Evolutionary conservation across 1,140 invertebrate genomes (phyloP).

Genomic region (Goniozus legneri): DNA sequence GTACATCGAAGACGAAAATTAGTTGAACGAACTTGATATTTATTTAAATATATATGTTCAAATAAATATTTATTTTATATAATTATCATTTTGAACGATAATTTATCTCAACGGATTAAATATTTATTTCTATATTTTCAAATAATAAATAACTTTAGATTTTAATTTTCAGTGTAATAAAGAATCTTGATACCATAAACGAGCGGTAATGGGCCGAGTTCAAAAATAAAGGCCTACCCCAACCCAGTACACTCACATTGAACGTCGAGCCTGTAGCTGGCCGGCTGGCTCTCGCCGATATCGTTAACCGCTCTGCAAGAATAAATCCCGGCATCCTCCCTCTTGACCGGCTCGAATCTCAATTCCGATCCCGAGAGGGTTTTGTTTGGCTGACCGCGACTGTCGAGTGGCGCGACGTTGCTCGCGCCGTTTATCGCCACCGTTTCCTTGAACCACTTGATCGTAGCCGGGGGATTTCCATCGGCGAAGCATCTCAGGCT

Average conservation of each 20-base stretch:
- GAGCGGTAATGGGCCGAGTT: too few relatives aligned
- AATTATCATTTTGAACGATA: too few relatives aligned
- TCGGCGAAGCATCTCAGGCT: slow-evolving; percentile 76
- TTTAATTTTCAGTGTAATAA: too few relatives aligned
- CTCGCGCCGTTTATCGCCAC: slow-evolving; percentile 19
- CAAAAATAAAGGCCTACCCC: too few relatives aligned
- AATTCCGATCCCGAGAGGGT: slow-evolving; percentile 57
- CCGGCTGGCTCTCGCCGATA: slow-evolving; percentile 72
- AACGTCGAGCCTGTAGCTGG: slow-evolving; percentile 77
- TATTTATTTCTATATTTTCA: too few relatives aligned
- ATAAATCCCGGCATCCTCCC: slow-evolving; percentile 70
- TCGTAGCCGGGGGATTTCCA: slow-evolving; percentile 78
- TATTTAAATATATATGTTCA: too few relatives aligned
- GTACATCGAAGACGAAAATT: too few relatives aligned
- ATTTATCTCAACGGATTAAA: too few relatives aligned
- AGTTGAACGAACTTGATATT: too few relatives aligned
- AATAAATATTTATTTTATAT: too few relatives aligned
- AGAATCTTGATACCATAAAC: too few relatives aligned
- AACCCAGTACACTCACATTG: slow-evolving; percentile 68
- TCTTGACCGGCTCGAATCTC: slow-evolving; percentile 65
- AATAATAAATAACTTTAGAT: too few relatives aligned
- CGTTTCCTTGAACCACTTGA: slow-evolving; percentile 71
- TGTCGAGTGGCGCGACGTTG: slow-evolving; percentile 14
- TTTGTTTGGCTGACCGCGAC: slow-evolving; percentile 24
- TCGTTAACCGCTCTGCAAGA: slow-evolving; percentile 79